Conservation (phyloP, 2,113 vertebrate genomes). For the Paraplagusia blochii region DNA sequence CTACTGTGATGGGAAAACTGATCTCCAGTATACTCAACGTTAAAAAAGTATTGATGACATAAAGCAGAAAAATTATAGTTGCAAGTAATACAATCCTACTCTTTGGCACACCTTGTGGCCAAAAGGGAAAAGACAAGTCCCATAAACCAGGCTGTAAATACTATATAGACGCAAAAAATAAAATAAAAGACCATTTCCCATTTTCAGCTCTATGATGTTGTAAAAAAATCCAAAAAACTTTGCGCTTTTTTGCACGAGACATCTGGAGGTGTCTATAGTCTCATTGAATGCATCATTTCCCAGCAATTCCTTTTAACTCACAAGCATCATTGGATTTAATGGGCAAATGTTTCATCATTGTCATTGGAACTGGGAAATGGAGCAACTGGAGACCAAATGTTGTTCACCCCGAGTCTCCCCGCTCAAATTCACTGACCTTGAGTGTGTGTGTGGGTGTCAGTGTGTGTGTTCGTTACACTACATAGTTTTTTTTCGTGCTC, state of each 20-base stretch:
- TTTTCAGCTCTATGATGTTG: slow-evolving; percentile 30
- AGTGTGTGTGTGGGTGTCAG: slow-evolving; percentile 23
- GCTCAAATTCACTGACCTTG: slow-evolving; percentile 74
- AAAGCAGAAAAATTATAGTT: too few relatives aligned
- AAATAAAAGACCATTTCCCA: too few relatives aligned
- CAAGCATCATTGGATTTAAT: slow-evolving; percentile 79
- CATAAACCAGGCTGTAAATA: too few relatives aligned
- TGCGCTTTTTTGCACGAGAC: slow-evolving; percentile 62
- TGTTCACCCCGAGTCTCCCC: slow-evolving; percentile 66
- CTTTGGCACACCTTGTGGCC: too few relatives aligned
- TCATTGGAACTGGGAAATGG: slow-evolving; percentile 62
- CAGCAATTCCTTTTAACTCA: slow-evolving; percentile 76
- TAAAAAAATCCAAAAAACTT: slow-evolving; percentile 39
- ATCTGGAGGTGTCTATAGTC: slow-evolving; percentile 71
- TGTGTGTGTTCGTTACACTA: slow-evolving; percentile 42
- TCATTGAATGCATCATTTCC: slow-evolving; percentile 74
- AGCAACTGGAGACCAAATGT: slow-evolving; percentile 67
- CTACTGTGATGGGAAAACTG: too few relatives aligned
- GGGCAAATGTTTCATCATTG: slow-evolving; percentile 72
- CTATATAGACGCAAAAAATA: too few relatives aligned
- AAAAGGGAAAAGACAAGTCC: too few relatives aligned
- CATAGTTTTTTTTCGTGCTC: slow-evolving; percentile 65
- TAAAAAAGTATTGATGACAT: too few relatives aligned
- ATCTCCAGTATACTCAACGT: too few relatives aligned
- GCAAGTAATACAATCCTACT: too few relatives aligned